These are phyloP conservation scores for Ceyx margarethae DNA, from an alignment of 2,113 vertebrate genomes.

Conservation along the genomic window DNA sequence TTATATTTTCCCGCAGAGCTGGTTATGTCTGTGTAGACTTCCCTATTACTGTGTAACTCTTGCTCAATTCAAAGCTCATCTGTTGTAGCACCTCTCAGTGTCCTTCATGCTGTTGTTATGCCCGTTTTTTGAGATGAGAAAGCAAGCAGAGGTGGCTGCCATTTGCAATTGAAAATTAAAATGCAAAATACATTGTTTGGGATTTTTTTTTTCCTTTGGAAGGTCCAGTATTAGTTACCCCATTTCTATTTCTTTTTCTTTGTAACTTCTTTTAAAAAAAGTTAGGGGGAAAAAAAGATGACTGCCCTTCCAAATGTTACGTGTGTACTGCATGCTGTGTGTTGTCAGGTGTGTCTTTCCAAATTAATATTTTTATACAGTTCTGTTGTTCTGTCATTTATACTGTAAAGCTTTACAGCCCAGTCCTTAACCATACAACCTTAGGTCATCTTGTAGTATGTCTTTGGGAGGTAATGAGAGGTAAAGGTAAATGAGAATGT, in stretches of 20 bases:
- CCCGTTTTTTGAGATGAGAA: neutral
- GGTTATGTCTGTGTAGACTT: neutral
- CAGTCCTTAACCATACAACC: fast-evolving
- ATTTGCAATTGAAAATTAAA: neutral
- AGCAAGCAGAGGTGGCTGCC: neutral
- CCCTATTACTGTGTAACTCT: neutral
- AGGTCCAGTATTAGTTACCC: neutral
- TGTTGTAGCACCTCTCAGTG: neutral
- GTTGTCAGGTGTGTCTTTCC: neutral
- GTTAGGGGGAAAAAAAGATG: fast-evolving
- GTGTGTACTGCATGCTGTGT: neutral
- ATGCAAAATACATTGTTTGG: neutral
- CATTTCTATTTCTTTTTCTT: neutral
- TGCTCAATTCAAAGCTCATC: neutral
- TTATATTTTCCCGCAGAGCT: neutral
- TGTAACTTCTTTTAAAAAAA: neutral
- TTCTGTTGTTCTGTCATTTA: neutral
- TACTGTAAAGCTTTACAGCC: neutral
- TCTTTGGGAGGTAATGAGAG: neutral
- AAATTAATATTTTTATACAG: neutral
- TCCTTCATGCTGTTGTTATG: neutral
- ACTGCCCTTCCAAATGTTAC: neutral
- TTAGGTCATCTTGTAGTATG: neutral
- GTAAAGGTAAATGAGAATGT: neutral
- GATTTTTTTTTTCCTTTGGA: neutral